Evolutionary conservation across 2,888 invertebrate species (phyloP).

Genomic region (Ypsolopha sequella): DNA sequence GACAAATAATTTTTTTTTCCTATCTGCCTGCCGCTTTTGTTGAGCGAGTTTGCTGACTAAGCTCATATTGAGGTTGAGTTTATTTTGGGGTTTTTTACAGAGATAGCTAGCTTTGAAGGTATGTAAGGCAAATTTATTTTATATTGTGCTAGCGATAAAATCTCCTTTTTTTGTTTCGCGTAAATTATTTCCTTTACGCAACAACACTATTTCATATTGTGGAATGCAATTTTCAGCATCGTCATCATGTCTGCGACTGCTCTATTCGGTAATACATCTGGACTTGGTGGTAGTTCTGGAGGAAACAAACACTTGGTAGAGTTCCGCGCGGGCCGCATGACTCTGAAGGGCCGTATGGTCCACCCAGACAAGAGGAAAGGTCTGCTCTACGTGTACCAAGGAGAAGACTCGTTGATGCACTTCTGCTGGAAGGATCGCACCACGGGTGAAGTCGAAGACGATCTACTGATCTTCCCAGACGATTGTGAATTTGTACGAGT

Average conservation of each 20-base stretch:
- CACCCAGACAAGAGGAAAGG: slow-evolving; percentile 97
- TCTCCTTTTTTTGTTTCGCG: too few species aligned
- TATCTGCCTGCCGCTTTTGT: too few species aligned
- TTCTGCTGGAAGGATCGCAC: slow-evolving; percentile 99
- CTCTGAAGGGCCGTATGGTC: slow-evolving; percentile 92
- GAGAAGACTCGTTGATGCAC: slow-evolving; percentile 97
- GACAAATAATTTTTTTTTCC: too few species aligned
- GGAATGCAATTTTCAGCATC: too few species aligned
- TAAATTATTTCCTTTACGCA: too few species aligned
- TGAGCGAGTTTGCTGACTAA: too few species aligned
- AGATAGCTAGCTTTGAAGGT: too few species aligned
- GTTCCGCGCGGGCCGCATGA: slow-evolving; percentile 97
- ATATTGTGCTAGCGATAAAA: too few species aligned
- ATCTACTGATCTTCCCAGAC: slow-evolving; percentile 98
- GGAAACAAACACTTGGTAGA: slow-evolving; percentile 93
- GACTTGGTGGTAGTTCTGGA: slow-evolving; percentile 83
- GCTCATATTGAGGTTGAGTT: too few species aligned
- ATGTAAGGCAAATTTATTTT: too few species aligned
- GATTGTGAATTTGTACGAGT: slow-evolving; percentile 98
- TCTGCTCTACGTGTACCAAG: slow-evolving; percentile 93
- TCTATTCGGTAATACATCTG: slow-evolving; percentile 80
- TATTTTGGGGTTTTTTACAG: too few species aligned
- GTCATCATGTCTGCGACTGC: slow-evolving; percentile 74
- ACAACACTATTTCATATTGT: too few species aligned
- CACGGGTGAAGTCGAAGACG: slow-evolving; percentile 94